Base-by-base conservation (phyloP, 2,797 vertebrate species). In the Crocodylus rhombifer region DNA sequence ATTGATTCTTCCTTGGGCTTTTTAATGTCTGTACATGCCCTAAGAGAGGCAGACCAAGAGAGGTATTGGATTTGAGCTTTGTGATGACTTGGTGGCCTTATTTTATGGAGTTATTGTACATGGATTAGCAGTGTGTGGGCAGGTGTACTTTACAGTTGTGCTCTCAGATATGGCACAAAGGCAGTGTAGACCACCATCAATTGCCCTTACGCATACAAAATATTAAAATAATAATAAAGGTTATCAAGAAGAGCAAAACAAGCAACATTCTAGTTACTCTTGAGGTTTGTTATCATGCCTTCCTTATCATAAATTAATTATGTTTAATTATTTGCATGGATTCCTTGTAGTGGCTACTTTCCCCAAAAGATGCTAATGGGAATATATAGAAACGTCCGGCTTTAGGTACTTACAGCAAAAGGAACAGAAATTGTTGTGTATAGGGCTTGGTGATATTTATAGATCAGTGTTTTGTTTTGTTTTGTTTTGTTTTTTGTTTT, bases 321-420 rank as follows among this genome's bases (percentile, higher is more conserved):
- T 95, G 84, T 96, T 95, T 94, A 96, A 96, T 95, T 95, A 97
- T 90, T 97, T 96, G 81, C 75, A 91, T 86, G 16, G 28, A 86
- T 93, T 91, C 80, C 28, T 93, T 74, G 20, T 93, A 83, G 93
- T 95, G 92, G 89, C 33, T 90, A 20, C 75, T 26, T 94, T 71
- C 69, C 33, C 57, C 58, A 56, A 23, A 91, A 74, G 84, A 76
- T 84, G 58, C 81, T 94, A 82, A 69, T 56, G 51, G 85, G 85
- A 94, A 85, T 92, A 92, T 33, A 14, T 17, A 77, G 61, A 92
- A 92, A 88, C 3, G 64, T 92, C 81, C 33, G 89, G 51, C 1
- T 0, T 63, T 56, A 71, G 16, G 76, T 56, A 86, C 51, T 95
- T 84, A 30, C 36, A 87, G 75, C 67, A 92, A 87, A 65, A 10